These are phyloP conservation scores for Drosophila bunnanda DNA, from an alignment of 2,888 invertebrate species.

Conservation along the genomic window DNA sequence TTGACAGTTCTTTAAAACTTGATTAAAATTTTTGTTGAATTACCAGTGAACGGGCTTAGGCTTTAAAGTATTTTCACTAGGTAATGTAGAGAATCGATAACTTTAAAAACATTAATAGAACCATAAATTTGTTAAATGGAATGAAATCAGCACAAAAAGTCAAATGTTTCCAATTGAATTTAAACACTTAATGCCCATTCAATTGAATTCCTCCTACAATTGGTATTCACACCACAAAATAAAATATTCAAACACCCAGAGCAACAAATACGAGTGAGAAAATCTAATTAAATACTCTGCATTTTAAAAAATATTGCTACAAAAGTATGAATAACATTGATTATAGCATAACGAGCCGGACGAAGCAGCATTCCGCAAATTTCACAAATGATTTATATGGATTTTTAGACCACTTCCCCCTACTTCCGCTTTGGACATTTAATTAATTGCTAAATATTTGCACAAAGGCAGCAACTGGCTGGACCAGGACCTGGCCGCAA, in stretches of 20 bases:
- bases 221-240: conserved; percentile 1
- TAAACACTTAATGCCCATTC: not conserved
- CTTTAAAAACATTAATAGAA: not conserved
- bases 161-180: conserved; percentile 8
- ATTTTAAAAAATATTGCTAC: conserved; percentile 10
- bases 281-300: conserved; percentile 26
- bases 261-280: conserved; percentile 19
- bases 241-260: conserved; percentile 9
- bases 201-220: conserved; percentile 2
- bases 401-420: not conserved
- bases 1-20: not conserved
- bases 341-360: conserved; percentile 16
- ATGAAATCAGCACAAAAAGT: not conserved
- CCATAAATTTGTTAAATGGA: not conserved
- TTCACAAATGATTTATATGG: conserved; percentile 22
- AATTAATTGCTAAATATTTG: conserved; percentile 69
- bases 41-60: no score
- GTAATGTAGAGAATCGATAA: not conserved
- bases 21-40: not conserved
- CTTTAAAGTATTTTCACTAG: not conserved
- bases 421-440: conserved; percentile 12
- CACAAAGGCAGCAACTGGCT: conserved; percentile 28
- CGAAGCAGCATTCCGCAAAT: conserved; percentile 11
- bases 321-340: conserved; percentile 21
- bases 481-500: conserved; percentile 28